These are phyloP conservation scores for Sarcophaga carnaria DNA, from an alignment of 2,888 invertebrate genomes.

Conservation along the genomic window DNA sequence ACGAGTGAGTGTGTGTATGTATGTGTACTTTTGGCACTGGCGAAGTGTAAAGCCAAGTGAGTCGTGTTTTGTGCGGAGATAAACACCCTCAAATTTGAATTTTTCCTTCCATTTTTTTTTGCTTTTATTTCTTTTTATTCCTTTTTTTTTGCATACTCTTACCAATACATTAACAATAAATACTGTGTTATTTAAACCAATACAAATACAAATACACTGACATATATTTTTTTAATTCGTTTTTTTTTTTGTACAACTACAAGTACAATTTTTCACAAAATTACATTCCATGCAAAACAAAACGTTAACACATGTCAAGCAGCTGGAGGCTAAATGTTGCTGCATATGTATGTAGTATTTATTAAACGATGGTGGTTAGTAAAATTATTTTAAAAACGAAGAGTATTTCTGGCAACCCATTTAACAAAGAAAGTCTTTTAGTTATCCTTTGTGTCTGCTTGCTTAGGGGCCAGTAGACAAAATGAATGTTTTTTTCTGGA, in stretches of 20 bases:
- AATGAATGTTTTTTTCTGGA: no score
- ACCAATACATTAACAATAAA: background rate
- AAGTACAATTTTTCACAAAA: background rate
- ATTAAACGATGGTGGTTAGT: conserved; percentile 16
- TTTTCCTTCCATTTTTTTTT: background rate
- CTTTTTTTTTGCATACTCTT: background rate
- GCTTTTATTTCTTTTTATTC: background rate
- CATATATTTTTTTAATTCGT: background rate
- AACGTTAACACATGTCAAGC: conserved; percentile 63
- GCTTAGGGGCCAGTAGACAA: no score
- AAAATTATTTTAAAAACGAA: background rate
- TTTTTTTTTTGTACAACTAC: background rate
- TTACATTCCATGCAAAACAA: conserved; percentile 24
- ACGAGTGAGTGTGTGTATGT: background rate
- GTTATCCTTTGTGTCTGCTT: no score
- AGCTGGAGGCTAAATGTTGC: conserved; percentile 47
- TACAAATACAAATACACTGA: background rate
- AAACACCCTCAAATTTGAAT: conserved; percentile 41
- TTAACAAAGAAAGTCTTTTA: no score
- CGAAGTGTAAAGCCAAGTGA: conserved; percentile 47
- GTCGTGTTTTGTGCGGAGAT: conserved; percentile 22
- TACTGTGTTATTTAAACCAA: background rate
- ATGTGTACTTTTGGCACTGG: conserved; percentile 26
- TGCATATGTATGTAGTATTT: background rate
- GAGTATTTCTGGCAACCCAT: no score